Evolutionary conservation across 1,140 invertebrate genomes (phyloP).

Genomic region (Drosophila tani): DNA sequence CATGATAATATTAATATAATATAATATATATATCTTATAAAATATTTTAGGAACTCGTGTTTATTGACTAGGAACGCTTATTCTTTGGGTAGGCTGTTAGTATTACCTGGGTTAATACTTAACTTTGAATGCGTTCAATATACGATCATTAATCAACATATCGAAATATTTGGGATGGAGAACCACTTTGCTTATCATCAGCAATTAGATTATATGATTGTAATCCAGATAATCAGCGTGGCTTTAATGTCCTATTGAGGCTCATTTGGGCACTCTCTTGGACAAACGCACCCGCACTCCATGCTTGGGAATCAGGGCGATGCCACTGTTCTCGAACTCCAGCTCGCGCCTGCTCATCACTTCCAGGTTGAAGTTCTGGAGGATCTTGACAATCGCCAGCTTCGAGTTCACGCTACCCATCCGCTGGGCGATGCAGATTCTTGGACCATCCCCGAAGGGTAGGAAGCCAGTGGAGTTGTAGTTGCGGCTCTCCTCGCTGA

Average conservation of each 20-base stretch:
- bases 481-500: conserved; percentile 85
- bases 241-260: background rate
- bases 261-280: conserved; percentile 34
- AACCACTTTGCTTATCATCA: background rate
- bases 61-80: no score
- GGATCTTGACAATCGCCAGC: conserved; percentile 64
- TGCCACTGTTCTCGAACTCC: conserved; percentile 50
- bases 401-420: conserved; percentile 70
- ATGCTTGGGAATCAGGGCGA: conserved; percentile 61
- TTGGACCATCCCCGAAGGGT: conserved; percentile 90
- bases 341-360: conserved; percentile 58
- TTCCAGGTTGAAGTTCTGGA: conserved; percentile 67
- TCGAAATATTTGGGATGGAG: background rate
- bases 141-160: background rate
- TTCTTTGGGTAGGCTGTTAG: no score
- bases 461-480: conserved; percentile 85
- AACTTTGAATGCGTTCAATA: background rate
- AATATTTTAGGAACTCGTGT: no score
- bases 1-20: no score
- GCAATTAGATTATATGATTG: conserved; percentile 12
- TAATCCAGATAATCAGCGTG: background rate
- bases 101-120: background rate
- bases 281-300: conserved; percentile 69
- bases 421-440: conserved; percentile 85
- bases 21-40: no score